Evolutionary conservation across 2,797 vertebrate genomes (phyloP), one percentile per base, ranked within the genome.

Genomic region (Spinus olivaceus): DNA sequence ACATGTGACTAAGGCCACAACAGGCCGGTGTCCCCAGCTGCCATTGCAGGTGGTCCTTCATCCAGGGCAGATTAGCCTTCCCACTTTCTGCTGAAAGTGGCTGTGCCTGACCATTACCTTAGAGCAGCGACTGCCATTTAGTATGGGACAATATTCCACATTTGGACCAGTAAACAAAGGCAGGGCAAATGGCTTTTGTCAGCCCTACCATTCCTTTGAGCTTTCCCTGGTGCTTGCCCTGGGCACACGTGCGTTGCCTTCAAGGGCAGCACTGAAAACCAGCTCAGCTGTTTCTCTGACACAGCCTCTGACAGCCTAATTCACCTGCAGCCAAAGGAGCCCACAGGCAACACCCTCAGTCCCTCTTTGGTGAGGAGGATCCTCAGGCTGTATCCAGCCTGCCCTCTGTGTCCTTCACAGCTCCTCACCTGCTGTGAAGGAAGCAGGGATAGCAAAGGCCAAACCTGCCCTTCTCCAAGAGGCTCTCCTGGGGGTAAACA

Each of bases 211-310:
- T 12, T 69, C 41, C 35, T 47, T 64, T 14, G 25, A 76, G 63
- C 57, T 67, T 70, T 74, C n/a, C 25, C n/a, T 19, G 53, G 37
- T 64, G 54, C n/a, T 42, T 2, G 2, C 30, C 19, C 50, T 1
- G 0, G 17, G 66, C n/a, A 4, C 1, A 15, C 2, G 0, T 0
- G 6, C n/a, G n/a, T n/a, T n/a, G 2, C 80, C 59, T 53, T 13
- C 74, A 27, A n/a, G 35, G 44, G 47, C 81, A 56, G 66, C 78
- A 5, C 57, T 33, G 65, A 63, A 67, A 50, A 44, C 9, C 22
- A 78, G 28, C 37, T 30, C 51, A 8, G 19, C 23, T 6, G 5
- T 41, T 63, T 42, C 65, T 64, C 35, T n/a, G 20, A 25, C 56
- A 33, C 44, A 60, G 65, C 25, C 53, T 57, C 72, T 63, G n/a